A percentile compares a stretch with the other conserved stretches of the same genome.
Evolutionary conservation across 2,888 invertebrate species (phyloP).

Genomic region (Lissonota sp.): DNA sequence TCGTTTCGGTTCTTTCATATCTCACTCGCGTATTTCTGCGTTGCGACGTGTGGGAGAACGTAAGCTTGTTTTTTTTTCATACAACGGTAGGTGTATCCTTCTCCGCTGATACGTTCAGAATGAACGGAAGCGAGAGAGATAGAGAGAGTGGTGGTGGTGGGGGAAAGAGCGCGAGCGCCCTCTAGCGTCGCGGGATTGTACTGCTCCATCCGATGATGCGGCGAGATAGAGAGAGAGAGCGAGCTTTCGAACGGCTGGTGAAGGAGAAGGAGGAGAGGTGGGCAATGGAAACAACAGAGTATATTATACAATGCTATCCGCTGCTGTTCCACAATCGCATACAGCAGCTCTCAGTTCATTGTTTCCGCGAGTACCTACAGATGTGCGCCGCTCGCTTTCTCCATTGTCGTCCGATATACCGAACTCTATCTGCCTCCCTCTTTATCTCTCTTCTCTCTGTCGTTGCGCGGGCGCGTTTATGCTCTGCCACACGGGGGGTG

Average conservation of each 20-base stretch:
- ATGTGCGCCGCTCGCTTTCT: slow-evolving; percentile 76
- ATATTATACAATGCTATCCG: slow-evolving; percentile 82
- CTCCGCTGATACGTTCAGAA: slow-evolving; percentile 20
- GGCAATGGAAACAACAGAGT: slow-evolving; percentile 78
- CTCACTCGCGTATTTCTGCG: slow-evolving; percentile 47
- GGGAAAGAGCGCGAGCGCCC: slow-evolving; percentile 6
- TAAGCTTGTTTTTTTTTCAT: slow-evolving; percentile 7
- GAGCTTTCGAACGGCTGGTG: neutral
- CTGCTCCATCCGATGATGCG: neutral
- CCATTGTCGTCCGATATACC: slow-evolving; percentile 76
- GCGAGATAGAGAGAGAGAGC: slow-evolving; percentile 30
- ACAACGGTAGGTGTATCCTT: slow-evolving; percentile 30
- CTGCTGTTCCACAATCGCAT: slow-evolving; percentile 81
- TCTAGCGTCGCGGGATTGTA: slow-evolving; percentile 16
- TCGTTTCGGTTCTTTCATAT: slow-evolving; percentile 54
- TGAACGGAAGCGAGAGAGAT: slow-evolving; percentile 22
- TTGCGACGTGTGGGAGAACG: slow-evolving; percentile 8
- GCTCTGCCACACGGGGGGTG: slow-evolving; percentile 22
- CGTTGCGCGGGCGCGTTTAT: slow-evolving; percentile 44
- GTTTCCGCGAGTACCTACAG: slow-evolving; percentile 80
- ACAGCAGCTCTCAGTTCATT: slow-evolving; percentile 80
- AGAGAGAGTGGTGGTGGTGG: neutral
- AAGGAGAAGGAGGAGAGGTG: slow-evolving; percentile 51
- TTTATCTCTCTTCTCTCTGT: slow-evolving; percentile 47
- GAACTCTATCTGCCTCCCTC: slow-evolving; percentile 60